Conservation (phyloP, 2,113 vertebrate species). For the Strix uralensis region DNA sequence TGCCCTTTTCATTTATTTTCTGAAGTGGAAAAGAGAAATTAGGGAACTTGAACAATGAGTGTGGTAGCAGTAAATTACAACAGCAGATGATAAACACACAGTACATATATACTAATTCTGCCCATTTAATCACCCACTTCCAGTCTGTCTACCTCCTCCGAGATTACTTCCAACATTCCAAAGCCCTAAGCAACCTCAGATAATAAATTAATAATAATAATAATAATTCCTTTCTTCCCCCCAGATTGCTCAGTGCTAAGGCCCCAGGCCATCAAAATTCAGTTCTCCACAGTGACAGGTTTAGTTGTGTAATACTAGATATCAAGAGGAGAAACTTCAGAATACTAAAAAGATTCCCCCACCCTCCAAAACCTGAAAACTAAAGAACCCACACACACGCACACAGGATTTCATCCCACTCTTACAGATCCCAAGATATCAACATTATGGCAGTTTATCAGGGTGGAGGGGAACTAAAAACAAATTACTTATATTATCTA, state of each 20-base stretch:
- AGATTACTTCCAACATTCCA: not conserved
- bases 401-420: not conserved
- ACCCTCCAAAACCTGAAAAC: not conserved
- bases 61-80: not conserved
- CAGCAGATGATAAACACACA: not conserved
- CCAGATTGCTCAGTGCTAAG: not conserved
- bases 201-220: not conserved
- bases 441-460: not conserved
- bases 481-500: not conserved
- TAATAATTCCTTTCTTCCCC: not conserved
- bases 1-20: not conserved
- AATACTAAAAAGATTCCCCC: not conserved
- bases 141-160: not conserved
- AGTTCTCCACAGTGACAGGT: not conserved
- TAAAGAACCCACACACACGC: not conserved
- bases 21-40: not conserved
- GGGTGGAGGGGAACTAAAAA: not conserved
- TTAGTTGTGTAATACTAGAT: not conserved
- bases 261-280: not conserved
- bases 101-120: not conserved
- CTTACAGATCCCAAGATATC: not conserved
- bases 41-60: not conserved
- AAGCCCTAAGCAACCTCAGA: not conserved
- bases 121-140: constrained; percentile 1
- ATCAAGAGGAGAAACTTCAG: not conserved